These are phyloP conservation scores for Natator depressus DNA, from an alignment of 2,113 vertebrate species.

Conservation along the genomic window DNA sequence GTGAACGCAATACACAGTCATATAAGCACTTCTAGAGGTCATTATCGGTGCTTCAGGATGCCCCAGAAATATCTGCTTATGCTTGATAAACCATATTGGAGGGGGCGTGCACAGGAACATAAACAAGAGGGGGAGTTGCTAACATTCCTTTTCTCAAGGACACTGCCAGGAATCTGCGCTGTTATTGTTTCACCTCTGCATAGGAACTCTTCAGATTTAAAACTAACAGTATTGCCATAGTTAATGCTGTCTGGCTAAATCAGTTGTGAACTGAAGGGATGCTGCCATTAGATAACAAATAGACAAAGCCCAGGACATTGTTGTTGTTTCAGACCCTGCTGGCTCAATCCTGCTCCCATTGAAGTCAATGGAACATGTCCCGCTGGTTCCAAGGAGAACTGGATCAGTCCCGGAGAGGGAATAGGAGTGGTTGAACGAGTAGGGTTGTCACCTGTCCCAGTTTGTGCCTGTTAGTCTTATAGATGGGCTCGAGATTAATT, in stretches of 20 bases:
- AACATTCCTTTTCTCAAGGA: not conserved
- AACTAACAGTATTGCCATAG: not conserved
- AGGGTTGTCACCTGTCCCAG: not conserved
- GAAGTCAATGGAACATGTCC: not conserved
- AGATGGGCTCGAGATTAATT: not conserved
- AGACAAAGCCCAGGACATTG: not conserved
- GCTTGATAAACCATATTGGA: not conserved
- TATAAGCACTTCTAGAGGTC: not conserved
- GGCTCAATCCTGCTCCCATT: not conserved
- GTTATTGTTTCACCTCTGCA: not conserved
- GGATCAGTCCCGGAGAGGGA: not conserved
- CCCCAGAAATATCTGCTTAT: not conserved
- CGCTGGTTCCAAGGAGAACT: not conserved
- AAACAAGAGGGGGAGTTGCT: not conserved
- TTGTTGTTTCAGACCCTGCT: not conserved
- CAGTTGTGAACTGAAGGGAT: rapidly evolving
- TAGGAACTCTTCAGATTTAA: not conserved
- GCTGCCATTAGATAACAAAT: not conserved
- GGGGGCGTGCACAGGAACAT: not conserved
- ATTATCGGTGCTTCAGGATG: not conserved
- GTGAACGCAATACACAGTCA: not conserved
- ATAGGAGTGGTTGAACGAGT: not conserved
- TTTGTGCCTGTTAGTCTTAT: not conserved
- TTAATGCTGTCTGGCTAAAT: not conserved
- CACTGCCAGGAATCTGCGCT: not conserved